Evolutionary conservation across 2,888 invertebrate species (phyloP).

Genomic region (Caradrina kadenii): DNA sequence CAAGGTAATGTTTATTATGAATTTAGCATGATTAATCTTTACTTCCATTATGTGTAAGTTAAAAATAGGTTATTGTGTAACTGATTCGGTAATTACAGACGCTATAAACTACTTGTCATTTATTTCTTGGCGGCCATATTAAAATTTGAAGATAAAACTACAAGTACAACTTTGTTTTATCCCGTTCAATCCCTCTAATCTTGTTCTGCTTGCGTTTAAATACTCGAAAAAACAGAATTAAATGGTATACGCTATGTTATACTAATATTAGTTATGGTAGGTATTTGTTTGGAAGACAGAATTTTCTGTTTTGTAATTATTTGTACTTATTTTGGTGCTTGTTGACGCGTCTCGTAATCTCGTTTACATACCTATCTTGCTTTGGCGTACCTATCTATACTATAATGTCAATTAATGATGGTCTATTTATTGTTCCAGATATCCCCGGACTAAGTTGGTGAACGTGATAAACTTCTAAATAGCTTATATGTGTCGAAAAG

Average conservation of each 20-base stretch:
- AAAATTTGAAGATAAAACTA: conserved; percentile 76
- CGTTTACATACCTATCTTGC: conserved; percentile 60
- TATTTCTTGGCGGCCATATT: conserved; percentile 85
- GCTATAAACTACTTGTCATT: conserved; percentile 54
- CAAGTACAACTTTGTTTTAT: conserved; percentile 74
- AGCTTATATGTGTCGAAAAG: conserved; percentile 88
- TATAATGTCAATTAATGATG: conserved; percentile 57
- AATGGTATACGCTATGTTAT: conserved; percentile 21
- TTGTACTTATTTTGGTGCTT: conserved; percentile 74
- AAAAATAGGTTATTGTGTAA: conserved; percentile 11
- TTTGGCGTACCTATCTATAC: conserved; percentile 37
- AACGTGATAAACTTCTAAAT: conserved; percentile 88
- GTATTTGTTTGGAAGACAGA: conserved; percentile 48
- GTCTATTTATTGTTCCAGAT: conserved; percentile 82
- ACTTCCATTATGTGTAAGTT: conserved; percentile 14
- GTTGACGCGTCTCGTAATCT: conserved; percentile 86
- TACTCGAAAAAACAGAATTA: conserved; percentile 21
- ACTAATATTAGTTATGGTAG: conserved; percentile 60
- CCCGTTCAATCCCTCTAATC: conserved; percentile 79
- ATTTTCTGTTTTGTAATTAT: conserved; percentile 66
- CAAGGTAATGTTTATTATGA: conserved; percentile 80
- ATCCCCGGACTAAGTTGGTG: conserved; percentile 87
- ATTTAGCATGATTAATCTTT: conserved; percentile 24
- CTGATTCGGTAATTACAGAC: conserved; percentile 7
- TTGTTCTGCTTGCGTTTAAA: conserved; percentile 51